Base-by-base conservation (phyloP, 2,113 vertebrate genomes). In the Anolis carolinensis region DNA sequence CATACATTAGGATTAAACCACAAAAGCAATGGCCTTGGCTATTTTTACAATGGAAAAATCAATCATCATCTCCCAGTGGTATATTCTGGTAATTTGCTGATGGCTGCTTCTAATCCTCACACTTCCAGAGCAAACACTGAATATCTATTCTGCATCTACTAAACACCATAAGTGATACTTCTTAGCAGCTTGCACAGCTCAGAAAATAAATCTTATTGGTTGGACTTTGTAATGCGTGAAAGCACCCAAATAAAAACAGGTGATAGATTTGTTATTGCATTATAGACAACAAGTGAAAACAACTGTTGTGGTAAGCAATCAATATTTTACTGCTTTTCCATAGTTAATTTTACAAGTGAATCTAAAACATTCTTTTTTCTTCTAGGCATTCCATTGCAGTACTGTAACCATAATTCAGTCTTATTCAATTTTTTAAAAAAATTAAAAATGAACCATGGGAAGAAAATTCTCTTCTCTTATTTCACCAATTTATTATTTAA, bases 271-370 rank as follows among this genome's bases (percentile, higher is more conserved):
- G 95, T 93, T 93, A 90, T 83, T 90, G 84, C 82, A 87, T 93
- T 95, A 93, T 91, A 88, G 92, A 96, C 96, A 95, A 94, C 81
- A 92, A 93, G 86, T 90, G 93, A 87, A 80, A 89, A 83, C 87
- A 92, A 92, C 93, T 93, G 94, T 95, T 94, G 90, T 90, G 85
- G 87, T 95, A 94, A 93, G 92, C 89, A 95, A 96, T 95, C 92
- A 91, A 95, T 95, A 95, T 94, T 95, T 96, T 94, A 95, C 39
- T 50, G 75, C 93, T 90, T 94, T 91, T 93, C 59, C 83, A 92
- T 89, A 93, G 95, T 95, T 94, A 95, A 93, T 93, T 94, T 95
- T 89, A 92, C 34, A 85, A 94, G 89, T 93, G 86, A 73, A 92
- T 93, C 90, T 93, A 95, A 95, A 96, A 44, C 8, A 0, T 86